phyloP scores from a whole-genome alignment of 2,113 vertebrate genomes.

The Corynorhinus townsendii region DNA sequence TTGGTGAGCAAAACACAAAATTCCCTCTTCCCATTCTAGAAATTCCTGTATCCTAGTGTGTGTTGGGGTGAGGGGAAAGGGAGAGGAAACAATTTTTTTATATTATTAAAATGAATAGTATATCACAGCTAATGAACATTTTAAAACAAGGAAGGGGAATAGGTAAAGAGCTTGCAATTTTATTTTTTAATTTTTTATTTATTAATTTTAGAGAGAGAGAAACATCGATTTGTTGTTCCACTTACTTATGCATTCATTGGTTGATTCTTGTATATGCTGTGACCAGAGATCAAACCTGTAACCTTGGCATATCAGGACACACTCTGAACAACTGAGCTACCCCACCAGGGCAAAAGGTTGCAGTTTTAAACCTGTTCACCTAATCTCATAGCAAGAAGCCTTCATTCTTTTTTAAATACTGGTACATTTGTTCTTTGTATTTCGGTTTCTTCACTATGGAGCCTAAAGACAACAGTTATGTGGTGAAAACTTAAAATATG shows the following conservation, averaged over 20 bases:
- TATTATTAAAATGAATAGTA: neutral
- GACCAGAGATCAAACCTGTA: neutral
- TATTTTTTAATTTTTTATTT: neutral
- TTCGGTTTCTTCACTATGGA: neutral
- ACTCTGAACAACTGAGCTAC: neutral
- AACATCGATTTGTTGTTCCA: neutral
- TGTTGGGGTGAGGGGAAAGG: neutral
- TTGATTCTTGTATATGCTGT: neutral
- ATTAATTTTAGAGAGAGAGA: neutral
- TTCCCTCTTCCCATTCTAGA: neutral
- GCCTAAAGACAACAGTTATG: neutral
- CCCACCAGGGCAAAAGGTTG: neutral
- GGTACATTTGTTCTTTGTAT: neutral
- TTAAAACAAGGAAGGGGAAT: neutral
- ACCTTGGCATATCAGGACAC: neutral
- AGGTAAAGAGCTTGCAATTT: neutral
- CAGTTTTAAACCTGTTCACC: neutral
- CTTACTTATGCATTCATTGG: neutral
- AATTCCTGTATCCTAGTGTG: neutral
- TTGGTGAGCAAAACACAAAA: neutral
- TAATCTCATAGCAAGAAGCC: neutral
- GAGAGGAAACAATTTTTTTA: neutral
- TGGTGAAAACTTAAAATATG: constrained; percentile 20
- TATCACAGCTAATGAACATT: neutral
- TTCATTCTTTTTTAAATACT: neutral